phyloP scores from a whole-genome alignment of 1,140 invertebrate genomes.

The Sitophilus oryzae region DNA sequence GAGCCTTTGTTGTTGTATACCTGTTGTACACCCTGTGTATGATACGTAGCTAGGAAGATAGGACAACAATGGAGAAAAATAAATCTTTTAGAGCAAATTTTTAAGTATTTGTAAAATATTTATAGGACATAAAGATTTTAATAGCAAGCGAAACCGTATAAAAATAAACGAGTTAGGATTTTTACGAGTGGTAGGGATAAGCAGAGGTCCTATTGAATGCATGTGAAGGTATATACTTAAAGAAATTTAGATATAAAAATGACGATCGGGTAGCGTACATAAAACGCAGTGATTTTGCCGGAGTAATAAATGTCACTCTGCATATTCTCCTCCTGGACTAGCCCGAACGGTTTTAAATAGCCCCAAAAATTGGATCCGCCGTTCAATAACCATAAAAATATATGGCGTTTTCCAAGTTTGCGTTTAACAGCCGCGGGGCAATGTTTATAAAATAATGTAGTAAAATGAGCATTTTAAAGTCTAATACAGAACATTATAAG shows the following conservation, averaged over 20 bases:
- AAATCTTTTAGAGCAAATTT: too few relatives aligned
- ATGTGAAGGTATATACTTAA: conserved; percentile 1
- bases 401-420: conserved; percentile 40
- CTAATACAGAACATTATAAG: conserved; percentile 37
- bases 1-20: too few relatives aligned
- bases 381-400: conserved; percentile 44
- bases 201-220: neutral
- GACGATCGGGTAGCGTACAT: conserved; percentile 34
- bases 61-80: too few relatives aligned
- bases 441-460: conserved; percentile 44
- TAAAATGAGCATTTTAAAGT: conserved; percentile 42
- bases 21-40: too few relatives aligned
- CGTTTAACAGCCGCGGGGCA: conserved; percentile 39
- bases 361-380: conserved; percentile 43
- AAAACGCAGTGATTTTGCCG: conserved; percentile 34
- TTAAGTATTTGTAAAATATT: neutral
- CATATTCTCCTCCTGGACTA: conserved; percentile 33
- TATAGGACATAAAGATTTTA: neutral
- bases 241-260: conserved; percentile 33
- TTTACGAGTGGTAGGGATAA: neutral
- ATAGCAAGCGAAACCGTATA: neutral
- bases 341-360: conserved; percentile 39
- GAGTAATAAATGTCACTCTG: conserved; percentile 37
- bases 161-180: neutral
- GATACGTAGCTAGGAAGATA: too few relatives aligned